phyloP scores from a whole-genome alignment of 1,140 invertebrate genomes.

The Drosophila kikkawai region DNA sequence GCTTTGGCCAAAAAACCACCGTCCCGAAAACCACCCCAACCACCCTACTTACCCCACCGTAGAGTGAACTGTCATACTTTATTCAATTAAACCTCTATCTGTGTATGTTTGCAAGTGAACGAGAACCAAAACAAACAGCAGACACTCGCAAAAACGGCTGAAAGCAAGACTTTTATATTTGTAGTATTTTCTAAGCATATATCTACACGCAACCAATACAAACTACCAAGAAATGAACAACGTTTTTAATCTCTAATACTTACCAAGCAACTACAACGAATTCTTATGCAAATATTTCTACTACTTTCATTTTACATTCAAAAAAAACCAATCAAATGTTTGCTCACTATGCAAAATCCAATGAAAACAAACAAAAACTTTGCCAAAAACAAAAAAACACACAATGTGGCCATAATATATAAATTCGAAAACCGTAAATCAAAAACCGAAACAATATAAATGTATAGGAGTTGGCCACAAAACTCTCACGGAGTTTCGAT shows the following conservation, averaged over 20 bases:
- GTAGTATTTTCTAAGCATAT: constrained; percentile 27
- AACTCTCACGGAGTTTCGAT: constrained; percentile 93
- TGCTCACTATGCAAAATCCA: constrained; percentile 65
- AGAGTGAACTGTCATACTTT: constrained; percentile 55
- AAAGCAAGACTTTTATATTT: constrained; percentile 32
- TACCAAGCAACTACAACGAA: constrained; percentile 64
- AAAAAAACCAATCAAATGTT: constrained; percentile 52
- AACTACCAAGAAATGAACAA: constrained; percentile 48
- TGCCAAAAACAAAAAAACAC: constrained; percentile 21
- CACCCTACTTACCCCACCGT: constrained; percentile 34
- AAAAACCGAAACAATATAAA: constrained; percentile 43
- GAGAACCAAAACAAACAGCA: constrained; percentile 42
- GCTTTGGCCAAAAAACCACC: constrained; percentile 46
- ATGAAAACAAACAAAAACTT: constrained; percentile 31
- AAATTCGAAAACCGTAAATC: constrained; percentile 19
- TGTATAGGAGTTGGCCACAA: constrained; percentile 92
- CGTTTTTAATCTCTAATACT: constrained; percentile 57
- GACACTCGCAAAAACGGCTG: constrained; percentile 27
- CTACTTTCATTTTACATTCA: constrained; percentile 79
- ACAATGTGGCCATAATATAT: constrained; percentile 43
- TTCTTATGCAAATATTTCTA: constrained; percentile 83
- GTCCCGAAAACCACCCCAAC: constrained; percentile 18
- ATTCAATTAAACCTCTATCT: constrained; percentile 67
- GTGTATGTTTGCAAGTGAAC: constrained; percentile 66
- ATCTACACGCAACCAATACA: constrained; percentile 37